phyloP scores from a whole-genome alignment of 2,113 vertebrate genomes.

The Channa argus region DNA sequence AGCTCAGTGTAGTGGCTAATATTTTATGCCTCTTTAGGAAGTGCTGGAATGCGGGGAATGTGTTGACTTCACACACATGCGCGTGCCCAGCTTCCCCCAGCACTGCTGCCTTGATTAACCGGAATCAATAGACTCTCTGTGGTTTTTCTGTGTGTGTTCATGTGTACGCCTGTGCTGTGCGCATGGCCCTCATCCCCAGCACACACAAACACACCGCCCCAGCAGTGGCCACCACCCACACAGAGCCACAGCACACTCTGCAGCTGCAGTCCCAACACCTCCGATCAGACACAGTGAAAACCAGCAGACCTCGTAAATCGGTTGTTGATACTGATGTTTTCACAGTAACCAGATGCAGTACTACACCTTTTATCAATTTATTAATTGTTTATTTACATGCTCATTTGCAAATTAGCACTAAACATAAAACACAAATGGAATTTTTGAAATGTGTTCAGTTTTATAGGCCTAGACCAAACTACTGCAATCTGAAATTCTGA shows the following conservation, averaged over 20 bases:
- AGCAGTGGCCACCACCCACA: conserved; percentile 65
- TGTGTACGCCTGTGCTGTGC: conserved; percentile 56
- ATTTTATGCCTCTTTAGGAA: conserved; percentile 85
- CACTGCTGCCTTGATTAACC: conserved; percentile 79
- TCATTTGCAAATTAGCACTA: not conserved
- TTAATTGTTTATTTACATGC: not conserved
- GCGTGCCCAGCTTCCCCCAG: conserved; percentile 68
- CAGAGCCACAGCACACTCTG: conserved; percentile 50
- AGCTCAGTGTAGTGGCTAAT: conserved; percentile 70
- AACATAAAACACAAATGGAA: not conserved
- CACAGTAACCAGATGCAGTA: too few relatives aligned
- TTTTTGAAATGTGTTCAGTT: too few relatives aligned
- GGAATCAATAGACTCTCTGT: conserved; percentile 84
- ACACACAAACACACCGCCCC: conserved; percentile 77
- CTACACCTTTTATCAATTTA: too few relatives aligned
- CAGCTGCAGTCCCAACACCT: conserved; percentile 65
- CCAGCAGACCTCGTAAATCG: too few relatives aligned
- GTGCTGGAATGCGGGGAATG: conserved; percentile 90
- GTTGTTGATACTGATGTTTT: too few relatives aligned
- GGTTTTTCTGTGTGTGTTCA: conserved; percentile 46
- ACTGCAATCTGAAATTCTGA: too few relatives aligned
- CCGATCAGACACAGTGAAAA: conserved; percentile 28
- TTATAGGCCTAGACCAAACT: too few relatives aligned
- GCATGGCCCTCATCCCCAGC: conserved; percentile 75
- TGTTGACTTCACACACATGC: conserved; percentile 85